Percentiles rank a stretch among this genome's conserved stretches.
Evolutionary conservation across 1,140 invertebrate genomes (phyloP).

Genomic region (Brachionus rotundiformis): DNA sequence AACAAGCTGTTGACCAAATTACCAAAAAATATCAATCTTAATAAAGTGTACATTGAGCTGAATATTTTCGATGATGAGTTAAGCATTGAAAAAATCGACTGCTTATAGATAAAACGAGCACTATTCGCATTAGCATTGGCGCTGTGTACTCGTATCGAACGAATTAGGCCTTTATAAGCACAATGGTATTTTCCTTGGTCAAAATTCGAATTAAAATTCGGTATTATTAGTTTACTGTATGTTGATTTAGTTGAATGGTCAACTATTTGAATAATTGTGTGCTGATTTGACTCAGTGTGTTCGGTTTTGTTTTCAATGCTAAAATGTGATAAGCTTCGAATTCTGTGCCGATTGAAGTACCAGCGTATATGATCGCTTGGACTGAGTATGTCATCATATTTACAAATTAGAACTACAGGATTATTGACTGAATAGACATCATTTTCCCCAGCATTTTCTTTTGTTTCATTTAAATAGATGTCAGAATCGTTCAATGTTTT

Average conservation of each 20-base stretch:
- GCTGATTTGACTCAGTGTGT: background rate
- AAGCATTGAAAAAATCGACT: slow-evolving; percentile 33
- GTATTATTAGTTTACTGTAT: slow-evolving; percentile 30
- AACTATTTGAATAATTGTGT: slow-evolving; percentile 10
- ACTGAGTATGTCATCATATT: slow-evolving; percentile 7
- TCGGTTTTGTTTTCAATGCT: background rate
- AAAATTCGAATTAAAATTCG: slow-evolving; percentile 1
- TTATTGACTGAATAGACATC: background rate
- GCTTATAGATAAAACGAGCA: background rate
- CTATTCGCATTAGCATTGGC: background rate
- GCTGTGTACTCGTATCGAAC: background rate
- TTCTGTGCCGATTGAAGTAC: slow-evolving; percentile 23
- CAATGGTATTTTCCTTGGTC: slow-evolving; percentile 23
- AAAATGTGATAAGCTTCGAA: background rate
- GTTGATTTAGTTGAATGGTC: slow-evolving; percentile 17
- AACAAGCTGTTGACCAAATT: background rate
- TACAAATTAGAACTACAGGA: background rate
- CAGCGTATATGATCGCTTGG: slow-evolving; percentile 10
- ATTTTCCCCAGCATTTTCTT: background rate
- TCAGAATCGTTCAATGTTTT: slow-evolving; percentile 13
- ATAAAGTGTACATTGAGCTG: background rate
- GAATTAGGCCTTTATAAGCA: slow-evolving; percentile 22
- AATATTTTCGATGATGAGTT: background rate
- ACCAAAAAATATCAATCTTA: background rate
- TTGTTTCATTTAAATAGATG: background rate